Conservation (phyloP, 2,797 vertebrate species). For the Lepus townsendii region DNA sequence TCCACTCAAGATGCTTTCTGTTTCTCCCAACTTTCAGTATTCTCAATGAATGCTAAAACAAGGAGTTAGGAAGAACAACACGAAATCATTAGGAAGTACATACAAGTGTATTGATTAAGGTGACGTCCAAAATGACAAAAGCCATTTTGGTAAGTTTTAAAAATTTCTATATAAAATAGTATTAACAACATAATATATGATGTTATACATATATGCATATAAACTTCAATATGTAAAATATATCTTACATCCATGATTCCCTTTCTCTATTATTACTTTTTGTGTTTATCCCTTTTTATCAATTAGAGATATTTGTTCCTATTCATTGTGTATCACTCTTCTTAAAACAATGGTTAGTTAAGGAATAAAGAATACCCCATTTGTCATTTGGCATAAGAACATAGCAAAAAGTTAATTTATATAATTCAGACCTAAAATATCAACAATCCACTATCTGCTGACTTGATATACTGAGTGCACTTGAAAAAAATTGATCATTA, state of each 20-base stretch:
- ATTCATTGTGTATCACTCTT: background rate
- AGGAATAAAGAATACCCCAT: background rate
- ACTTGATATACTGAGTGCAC: background rate
- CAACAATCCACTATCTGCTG: background rate
- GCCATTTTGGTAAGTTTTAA: background rate
- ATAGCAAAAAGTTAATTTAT: background rate
- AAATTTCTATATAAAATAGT: too few species aligned
- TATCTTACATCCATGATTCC: background rate
- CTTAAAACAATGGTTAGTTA: background rate
- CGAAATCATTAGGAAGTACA: background rate
- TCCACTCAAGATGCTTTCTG: background rate
- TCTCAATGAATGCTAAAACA: background rate
- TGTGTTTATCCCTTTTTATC: background rate
- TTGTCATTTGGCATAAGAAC: background rate
- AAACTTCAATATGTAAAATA: background rate
- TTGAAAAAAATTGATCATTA: background rate
- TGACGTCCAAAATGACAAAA: background rate
- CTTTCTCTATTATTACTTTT: background rate
- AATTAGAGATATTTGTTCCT: background rate
- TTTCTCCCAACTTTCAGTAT: background rate
- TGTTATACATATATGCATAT: background rate
- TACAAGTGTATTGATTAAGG: background rate
- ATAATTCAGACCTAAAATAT: constrained; percentile 8
- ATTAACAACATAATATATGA: background rate
- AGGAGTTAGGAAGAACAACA: background rate